A percentile compares a stretch with the other conserved stretches of the same genome.
Conservation (phyloP, 2,113 vertebrate genomes). For the Epinephelus fuscoguttatus region DNA sequence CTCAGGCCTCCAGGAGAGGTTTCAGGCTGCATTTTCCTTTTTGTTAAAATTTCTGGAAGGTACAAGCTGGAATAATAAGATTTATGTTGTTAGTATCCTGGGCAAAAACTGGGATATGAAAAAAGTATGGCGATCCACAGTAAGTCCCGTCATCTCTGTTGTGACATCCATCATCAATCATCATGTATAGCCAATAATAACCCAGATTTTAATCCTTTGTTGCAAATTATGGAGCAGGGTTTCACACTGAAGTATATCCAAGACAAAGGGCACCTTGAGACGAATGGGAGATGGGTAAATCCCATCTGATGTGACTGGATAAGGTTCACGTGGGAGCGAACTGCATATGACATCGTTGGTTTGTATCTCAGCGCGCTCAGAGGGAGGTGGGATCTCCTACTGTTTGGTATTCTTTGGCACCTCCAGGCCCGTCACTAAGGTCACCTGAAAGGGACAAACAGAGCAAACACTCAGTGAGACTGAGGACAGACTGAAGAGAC, state of each 20-base stretch:
- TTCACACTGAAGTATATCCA: constrained; percentile 25
- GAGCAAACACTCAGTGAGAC: not conserved
- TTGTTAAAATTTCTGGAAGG: not conserved
- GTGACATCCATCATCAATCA: not conserved
- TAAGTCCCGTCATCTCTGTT: constrained; percentile 14
- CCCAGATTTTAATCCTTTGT: constrained; percentile 5
- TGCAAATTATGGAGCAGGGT: not conserved
- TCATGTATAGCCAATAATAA: constrained; percentile 10
- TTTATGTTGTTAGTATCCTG: not conserved
- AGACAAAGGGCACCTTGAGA: constrained; percentile 43
- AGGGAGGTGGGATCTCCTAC: constrained; percentile 51
- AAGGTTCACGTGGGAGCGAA: constrained; percentile 9
- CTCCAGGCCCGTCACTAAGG: constrained; percentile 93
- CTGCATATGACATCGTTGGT: constrained; percentile 47
- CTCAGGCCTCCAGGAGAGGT: not conserved
- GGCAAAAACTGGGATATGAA: not conserved
- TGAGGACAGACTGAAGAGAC: not conserved
- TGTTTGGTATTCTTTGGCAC: constrained; percentile 89
- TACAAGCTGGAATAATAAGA: not conserved
- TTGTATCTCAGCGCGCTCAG: constrained; percentile 27
- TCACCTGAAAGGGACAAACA: constrained; percentile 87
- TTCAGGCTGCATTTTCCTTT: not conserved
- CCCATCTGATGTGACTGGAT: constrained; percentile 35
- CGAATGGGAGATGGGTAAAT: not conserved
- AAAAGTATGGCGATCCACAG: constrained; percentile 12